These are phyloP conservation scores for Seladonia tumulorum DNA, from an alignment of 2,888 invertebrate genomes.

Conservation along the genomic window DNA sequence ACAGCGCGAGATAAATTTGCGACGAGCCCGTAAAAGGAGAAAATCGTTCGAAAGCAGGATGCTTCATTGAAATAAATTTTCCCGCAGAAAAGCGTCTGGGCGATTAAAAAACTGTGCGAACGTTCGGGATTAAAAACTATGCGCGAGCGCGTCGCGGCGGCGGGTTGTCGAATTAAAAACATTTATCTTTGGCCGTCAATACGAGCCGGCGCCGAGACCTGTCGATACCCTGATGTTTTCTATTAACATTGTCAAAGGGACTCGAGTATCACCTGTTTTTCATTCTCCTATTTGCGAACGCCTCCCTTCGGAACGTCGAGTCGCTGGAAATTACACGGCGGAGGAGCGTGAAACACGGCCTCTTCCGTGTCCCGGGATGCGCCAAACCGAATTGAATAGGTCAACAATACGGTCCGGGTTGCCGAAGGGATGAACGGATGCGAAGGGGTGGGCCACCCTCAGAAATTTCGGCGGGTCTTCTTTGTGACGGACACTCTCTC, in stretches of 20 bases:
- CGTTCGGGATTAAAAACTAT: background rate
- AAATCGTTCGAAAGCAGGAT: background rate
- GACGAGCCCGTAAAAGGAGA: background rate
- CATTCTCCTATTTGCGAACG: constrained; percentile 1
- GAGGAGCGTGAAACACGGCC: constrained; percentile 26
- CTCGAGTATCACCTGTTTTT: constrained; percentile 21
- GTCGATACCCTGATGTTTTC: constrained; percentile 29
- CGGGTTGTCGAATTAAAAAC: constrained; percentile 15
- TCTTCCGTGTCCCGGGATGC: constrained; percentile 38
- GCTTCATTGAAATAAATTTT: constrained; percentile 2
- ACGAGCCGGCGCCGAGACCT: background rate
- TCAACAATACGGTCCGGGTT: constrained; percentile 33
- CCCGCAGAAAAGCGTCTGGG: background rate
- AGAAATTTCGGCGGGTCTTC: constrained; percentile 54
- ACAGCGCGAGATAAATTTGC: background rate
- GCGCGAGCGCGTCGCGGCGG: background rate
- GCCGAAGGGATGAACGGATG: constrained; percentile 25
- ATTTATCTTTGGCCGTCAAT: constrained; percentile 26
- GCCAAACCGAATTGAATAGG: constrained; percentile 45
- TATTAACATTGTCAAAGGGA: constrained; percentile 36
- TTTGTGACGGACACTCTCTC: constrained; percentile 64
- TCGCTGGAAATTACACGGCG: constrained; percentile 36
- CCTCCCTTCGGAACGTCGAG: background rate
- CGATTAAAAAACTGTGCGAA: background rate
- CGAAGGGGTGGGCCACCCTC: background rate